A percentile compares a stretch with the other conserved stretches of the same genome.
Evolutionary conservation across 2,113 vertebrate species (phyloP).

Genomic region (Eretmochelys imbricata): DNA sequence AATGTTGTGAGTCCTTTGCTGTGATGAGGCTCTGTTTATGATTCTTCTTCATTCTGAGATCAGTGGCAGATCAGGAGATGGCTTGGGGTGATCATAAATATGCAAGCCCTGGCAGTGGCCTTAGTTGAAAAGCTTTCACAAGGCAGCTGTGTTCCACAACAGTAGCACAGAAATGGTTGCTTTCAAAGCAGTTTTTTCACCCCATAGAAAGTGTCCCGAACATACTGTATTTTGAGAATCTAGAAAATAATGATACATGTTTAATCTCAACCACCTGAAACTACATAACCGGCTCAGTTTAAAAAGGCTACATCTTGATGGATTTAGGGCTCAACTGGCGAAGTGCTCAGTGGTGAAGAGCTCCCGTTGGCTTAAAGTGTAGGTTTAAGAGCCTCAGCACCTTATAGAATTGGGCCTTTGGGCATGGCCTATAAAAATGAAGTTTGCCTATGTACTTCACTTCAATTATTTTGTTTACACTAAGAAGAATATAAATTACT

Average conservation of each 20-base stretch:
- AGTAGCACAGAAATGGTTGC: conserved; percentile 11
- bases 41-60: conserved; percentile 61
- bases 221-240: not conserved
- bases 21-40: conserved; percentile 45
- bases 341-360: accelerated
- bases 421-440: not conserved
- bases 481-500: not conserved
- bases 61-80: conserved; percentile 62
- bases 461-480: not conserved
- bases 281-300: not conserved
- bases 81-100: conserved; percentile 75
- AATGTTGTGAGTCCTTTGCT: conserved; percentile 4
- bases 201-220: not conserved
- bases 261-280: not conserved
- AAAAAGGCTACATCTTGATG: not conserved
- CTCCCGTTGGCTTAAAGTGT: not conserved
- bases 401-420: not conserved
- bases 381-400: not conserved
- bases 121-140: conserved; percentile 53
- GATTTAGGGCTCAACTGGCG: not conserved
- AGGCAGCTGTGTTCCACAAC: not conserved
- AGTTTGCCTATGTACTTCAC: not conserved
- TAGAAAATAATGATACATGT: not conserved
- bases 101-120: conserved; percentile 36
- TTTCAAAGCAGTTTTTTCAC: not conserved